Evolutionary conservation across 2,113 vertebrate genomes (phyloP), one percentile per base, ranked within the genome.

Genomic region (Pterocles orientalis): DNA sequence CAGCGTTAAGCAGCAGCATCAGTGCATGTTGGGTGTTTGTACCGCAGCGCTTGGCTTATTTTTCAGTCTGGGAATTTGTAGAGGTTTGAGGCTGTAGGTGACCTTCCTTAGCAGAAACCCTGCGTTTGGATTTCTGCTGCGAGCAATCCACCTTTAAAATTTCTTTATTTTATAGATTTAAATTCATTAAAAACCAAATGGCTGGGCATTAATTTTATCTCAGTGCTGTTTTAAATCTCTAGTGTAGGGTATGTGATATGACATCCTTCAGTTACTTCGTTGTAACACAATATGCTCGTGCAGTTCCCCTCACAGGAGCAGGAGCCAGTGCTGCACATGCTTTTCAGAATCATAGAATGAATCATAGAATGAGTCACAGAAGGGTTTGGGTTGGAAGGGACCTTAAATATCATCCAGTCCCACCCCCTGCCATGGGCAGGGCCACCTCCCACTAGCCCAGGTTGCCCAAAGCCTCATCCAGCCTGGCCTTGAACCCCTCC

Each of bases 141-240:
- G 7, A 0, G 0, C 26, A 61, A 50, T 41, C 33, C 31, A 33
- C 28, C n/a, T n/a, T 53, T 45, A 39, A 48, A 31, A 26, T 14
- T 2, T n/a, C n/a, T 69, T 56, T 31, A 16, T 54, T 92, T 92
- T 72, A 9, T 48, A 10, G 23, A n/a, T 60, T 29, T 81, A 16
- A 66, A 56, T 81, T 71, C 14, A 24, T 62, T 57, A 15, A 64
- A 61, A 81, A 21, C 23, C 21, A 41, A 64, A 58, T 26, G 18
- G 13, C 14, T 0, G 0, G 29, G 5, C 18, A 7, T 72, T 51
- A n/a, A 57, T 73, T 95, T 66, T 53, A 21, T 62, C 78, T 58
- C 15, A 6, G 0, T 26, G 7, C 20, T 33, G 26, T 61, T 72
- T 65, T n/a, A 50, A 62, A 36, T 51, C 53, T 64, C 18, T 41